phyloP scores from a whole-genome alignment of 2,888 invertebrate genomes.

The Philereme transversata region DNA sequence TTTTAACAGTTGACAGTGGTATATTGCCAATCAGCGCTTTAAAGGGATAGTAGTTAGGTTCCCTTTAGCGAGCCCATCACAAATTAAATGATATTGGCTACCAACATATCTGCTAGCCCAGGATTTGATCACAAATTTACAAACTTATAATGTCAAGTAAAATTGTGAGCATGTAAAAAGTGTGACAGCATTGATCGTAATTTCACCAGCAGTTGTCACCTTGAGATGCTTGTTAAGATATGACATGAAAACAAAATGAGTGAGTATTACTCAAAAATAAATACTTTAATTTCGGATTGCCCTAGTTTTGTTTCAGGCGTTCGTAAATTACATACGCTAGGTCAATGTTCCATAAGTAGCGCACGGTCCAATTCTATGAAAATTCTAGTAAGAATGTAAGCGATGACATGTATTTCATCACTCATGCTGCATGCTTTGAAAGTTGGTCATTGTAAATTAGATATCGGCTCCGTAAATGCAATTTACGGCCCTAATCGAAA shows the following conservation, averaged over 20 bases:
- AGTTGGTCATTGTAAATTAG: constrained; percentile 2
- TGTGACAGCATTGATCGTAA: neutral
- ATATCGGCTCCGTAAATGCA: neutral
- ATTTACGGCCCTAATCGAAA: too few species aligned
- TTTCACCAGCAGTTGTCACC: constrained; percentile 5
- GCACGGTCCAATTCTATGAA: constrained; percentile 47
- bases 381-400: neutral
- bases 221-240: constrained; percentile 16
- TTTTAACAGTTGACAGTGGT: neutral
- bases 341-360: constrained; percentile 60
- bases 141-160: too few species aligned
- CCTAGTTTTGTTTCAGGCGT: constrained; percentile 51
- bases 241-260: constrained; percentile 16
- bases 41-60: too few species aligned
- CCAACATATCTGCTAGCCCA: too few species aligned
- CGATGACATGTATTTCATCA: too few species aligned
- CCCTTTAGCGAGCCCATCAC: too few species aligned
- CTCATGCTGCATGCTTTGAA: too few species aligned
- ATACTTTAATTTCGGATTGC: constrained; percentile 36
- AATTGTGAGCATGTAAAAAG: too few species aligned
- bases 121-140: too few species aligned
- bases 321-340: constrained; percentile 49
- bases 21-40: neutral
- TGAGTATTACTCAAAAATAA: constrained; percentile 41
- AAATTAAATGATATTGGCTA: too few species aligned